Evolutionary conservation across 2,888 invertebrate species (phyloP), one percentile per base, ranked within the genome.

Genomic region (Cynaeus angustus): DNA sequence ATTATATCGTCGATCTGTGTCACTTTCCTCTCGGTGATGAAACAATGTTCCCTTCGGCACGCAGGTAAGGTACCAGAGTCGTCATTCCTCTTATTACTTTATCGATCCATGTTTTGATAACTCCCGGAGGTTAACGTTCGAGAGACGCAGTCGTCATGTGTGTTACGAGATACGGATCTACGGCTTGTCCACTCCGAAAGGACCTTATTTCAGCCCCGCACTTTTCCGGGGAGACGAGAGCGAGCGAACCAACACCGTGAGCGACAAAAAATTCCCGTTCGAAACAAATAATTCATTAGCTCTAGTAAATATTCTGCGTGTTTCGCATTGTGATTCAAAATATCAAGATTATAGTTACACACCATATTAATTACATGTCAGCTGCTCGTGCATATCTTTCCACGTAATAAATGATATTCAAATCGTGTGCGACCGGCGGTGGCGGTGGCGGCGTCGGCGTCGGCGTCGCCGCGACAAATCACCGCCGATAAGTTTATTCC

Each of bases 301-400:
- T 46, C 38, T 65, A 52, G 58, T 68, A 46, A 58, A 59, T 70
- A 73, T 72, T 68, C 73, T 72, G 75, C 76, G 74, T 75, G 75
- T 71, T 65, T 75, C 33, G 55, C 53, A 72, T 69, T 69, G 50
- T 53, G 61, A 70, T 50, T 62, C 38, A 41, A 53, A 66, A 59
- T 65, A 75, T 75, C 76, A 68, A 72, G 73, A 75, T 76, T 67
- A 62, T 68, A 72, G 50, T 33, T 62, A 62, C 66, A 65, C 66
- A 73, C 68, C 59, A 66, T 73, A 75, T 75, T 75, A 75, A 75
- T 73, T 72, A 72, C 74, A 71, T 66, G 74, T 75, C 75, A 70
- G 48, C 69, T 65, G 69, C 50, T 73, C 72, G 71, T 74, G 72
- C 74, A 73, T 75, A 74, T 73, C 72, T 66, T 69, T 68, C 59